phyloP scores from a whole-genome alignment of 2,888 invertebrate species.

The Anthophora plumipes region DNA sequence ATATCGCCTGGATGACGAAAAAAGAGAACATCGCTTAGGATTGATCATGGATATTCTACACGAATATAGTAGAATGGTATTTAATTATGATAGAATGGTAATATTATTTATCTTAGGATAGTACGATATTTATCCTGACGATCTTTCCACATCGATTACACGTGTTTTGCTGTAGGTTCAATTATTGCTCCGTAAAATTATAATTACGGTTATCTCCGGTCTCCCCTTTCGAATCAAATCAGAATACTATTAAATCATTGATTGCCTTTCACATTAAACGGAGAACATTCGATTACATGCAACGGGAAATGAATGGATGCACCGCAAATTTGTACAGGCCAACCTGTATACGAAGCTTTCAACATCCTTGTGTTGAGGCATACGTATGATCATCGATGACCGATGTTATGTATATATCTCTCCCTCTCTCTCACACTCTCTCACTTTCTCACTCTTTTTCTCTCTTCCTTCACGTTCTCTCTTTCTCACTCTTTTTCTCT shows the following conservation, averaged over 20 bases:
- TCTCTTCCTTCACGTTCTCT: too few species aligned
- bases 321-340: neutral
- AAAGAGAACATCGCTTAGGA: neutral
- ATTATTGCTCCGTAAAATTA: neutral
- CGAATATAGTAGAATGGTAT: too few species aligned
- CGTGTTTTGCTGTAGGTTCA: neutral
- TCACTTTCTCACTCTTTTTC: too few species aligned
- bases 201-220: neutral
- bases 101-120: neutral
- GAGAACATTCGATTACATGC: slow-evolving; percentile 5
- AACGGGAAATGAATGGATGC: neutral
- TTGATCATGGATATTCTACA: neutral
- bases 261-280: neutral
- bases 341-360: too few species aligned
- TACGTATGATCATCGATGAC: neutral
- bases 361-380: too few species aligned
- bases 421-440: too few species aligned
- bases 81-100: too few species aligned
- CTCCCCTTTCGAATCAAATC: neutral
- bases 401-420: too few species aligned
- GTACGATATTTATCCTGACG: neutral
- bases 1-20: neutral
- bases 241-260: neutral
- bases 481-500: too few species aligned
- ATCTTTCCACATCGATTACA: too few species aligned